phyloP scores from a whole-genome alignment of 2,113 vertebrate species.

The Phycodurus eques region DNA sequence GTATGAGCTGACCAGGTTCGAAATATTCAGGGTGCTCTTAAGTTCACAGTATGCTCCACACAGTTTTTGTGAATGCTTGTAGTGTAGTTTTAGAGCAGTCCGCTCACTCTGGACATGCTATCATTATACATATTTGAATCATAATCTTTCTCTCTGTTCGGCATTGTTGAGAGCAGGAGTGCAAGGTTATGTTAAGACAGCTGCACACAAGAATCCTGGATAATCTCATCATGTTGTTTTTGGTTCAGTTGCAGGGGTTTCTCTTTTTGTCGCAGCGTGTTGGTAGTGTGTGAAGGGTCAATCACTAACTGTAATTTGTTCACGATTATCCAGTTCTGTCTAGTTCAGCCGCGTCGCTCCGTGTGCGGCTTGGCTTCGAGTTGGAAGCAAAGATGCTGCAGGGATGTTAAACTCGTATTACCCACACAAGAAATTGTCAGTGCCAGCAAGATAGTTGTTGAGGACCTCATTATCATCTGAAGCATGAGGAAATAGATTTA shows the following conservation, averaged over 20 bases:
- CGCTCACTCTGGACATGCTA: neutral
- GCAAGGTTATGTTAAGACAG: neutral
- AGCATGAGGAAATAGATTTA: too few relatives aligned
- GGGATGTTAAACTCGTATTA: neutral
- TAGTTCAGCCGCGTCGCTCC: neutral
- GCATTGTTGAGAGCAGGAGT: neutral
- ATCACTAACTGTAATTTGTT: too few relatives aligned
- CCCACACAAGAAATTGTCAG: neutral
- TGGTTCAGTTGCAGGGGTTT: neutral
- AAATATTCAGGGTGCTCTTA: neutral
- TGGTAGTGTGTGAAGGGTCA: neutral
- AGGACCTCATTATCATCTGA: too few relatives aligned
- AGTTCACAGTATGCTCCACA: neutral
- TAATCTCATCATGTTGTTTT: neutral
- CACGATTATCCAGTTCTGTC: too few relatives aligned
- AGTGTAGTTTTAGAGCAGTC: constrained; percentile 5
- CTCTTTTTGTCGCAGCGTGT: neutral
- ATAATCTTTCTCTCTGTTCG: neutral
- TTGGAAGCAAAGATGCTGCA: neutral
- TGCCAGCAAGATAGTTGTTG: neutral
- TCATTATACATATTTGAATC: too few relatives aligned
- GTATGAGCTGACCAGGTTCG: neutral
- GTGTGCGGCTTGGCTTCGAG: neutral
- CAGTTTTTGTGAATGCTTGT: neutral
- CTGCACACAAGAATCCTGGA: neutral